A percentile compares a stretch with the other conserved stretches of the same genome.
These are phyloP conservation scores for Theretra japonica DNA, from an alignment of 2,888 invertebrate genomes.

Conservation along the genomic window DNA sequence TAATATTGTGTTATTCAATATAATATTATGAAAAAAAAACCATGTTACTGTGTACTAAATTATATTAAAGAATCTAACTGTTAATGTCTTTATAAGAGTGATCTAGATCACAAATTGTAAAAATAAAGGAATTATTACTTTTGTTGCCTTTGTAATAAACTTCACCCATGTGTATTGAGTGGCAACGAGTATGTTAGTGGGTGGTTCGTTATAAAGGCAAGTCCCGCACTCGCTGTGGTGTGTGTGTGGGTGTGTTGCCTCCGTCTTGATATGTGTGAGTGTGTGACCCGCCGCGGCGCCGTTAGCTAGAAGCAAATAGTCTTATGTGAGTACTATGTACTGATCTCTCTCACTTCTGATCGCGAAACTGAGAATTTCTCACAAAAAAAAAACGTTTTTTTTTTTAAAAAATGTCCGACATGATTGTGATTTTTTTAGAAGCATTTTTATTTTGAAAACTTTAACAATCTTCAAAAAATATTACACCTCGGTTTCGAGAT, in stretches of 20 bases:
- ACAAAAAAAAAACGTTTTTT: background rate
- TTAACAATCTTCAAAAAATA: background rate
- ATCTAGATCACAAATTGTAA: slow-evolving; percentile 79
- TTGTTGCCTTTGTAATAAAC: slow-evolving; percentile 69
- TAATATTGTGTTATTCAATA: slow-evolving; percentile 62
- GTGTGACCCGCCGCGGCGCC: slow-evolving; percentile 75
- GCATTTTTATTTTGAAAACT: background rate
- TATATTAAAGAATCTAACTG: slow-evolving; percentile 73
- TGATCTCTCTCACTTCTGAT: slow-evolving; percentile 34
- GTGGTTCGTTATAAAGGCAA: slow-evolving; percentile 57
- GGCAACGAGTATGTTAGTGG: slow-evolving; percentile 36
- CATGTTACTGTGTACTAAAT: slow-evolving; percentile 54
- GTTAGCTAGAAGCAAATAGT: slow-evolving; percentile 83
- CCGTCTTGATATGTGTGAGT: slow-evolving; percentile 84
- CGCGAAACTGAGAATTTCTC: slow-evolving; percentile 26
- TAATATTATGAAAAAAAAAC: slow-evolving; percentile 49
- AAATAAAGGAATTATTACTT: slow-evolving; percentile 75
- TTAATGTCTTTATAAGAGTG: slow-evolving; percentile 84
- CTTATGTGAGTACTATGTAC: slow-evolving; percentile 71
- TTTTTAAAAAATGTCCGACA: background rate
- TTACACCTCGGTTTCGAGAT: slow-evolving; percentile 13
- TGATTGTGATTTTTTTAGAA: background rate
- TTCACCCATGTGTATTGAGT: slow-evolving; percentile 43
- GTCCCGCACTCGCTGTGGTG: slow-evolving; percentile 71
- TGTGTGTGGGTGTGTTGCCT: slow-evolving; percentile 76